Conservation (phyloP, 2,888 invertebrate species). For the Ligdia adustata region DNA sequence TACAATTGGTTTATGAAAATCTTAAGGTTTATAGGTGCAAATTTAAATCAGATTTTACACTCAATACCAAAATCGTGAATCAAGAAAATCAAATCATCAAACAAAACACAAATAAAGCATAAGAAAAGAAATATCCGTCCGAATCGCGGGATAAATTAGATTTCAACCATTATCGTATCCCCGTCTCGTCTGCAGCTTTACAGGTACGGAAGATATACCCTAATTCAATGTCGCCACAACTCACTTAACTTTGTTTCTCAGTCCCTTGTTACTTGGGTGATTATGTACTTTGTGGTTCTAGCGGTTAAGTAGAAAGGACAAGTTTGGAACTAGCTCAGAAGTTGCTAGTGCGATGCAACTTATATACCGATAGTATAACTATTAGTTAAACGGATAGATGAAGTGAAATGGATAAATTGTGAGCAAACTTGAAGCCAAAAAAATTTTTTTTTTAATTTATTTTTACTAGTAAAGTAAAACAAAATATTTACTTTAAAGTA, state of each 20-base stretch:
- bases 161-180: conserved; percentile 20
- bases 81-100: background rate
- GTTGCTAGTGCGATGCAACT: no score
- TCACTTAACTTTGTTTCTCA: conserved; percentile 46
- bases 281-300: conserved; percentile 38
- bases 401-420: no score
- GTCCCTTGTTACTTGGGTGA: conserved; percentile 28
- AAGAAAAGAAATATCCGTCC: background rate
- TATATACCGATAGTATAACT: no score
- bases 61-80: no score
- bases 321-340: conserved; percentile 16
- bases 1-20: no score
- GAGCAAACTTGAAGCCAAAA: no score
- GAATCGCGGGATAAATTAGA: conserved; percentile 7
- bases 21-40: no score
- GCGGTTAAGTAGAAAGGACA: conserved; percentile 38
- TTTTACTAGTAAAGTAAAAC: no score
- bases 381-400: no score
- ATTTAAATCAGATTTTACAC: no score
- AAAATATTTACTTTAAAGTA: no score
- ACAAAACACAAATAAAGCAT: conserved; percentile 1
- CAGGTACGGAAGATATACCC: conserved; percentile 21
- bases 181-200: conserved; percentile 8
- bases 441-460: no score
- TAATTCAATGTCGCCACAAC: conserved; percentile 38